These are phyloP conservation scores for Chrysotoxum bicinctum DNA, from an alignment of 2,888 invertebrate species.

Conservation along the genomic window DNA sequence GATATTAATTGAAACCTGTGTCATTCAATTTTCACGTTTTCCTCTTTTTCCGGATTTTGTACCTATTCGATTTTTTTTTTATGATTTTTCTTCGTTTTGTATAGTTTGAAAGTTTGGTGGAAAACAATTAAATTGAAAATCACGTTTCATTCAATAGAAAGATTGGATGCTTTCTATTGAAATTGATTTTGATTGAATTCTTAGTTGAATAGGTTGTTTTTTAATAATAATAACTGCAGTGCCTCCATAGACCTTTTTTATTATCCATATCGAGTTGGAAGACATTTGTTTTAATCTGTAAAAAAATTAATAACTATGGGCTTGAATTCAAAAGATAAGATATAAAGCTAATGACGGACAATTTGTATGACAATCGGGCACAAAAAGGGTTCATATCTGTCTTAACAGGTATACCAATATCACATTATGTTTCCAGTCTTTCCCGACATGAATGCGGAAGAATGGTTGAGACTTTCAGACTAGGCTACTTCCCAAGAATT, in stretches of 20 bases:
- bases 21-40: conserved; percentile 58
- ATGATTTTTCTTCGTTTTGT: not conserved
- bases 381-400: too few relatives aligned
- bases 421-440: too few relatives aligned
- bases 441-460: too few relatives aligned
- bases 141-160: not conserved
- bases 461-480: too few relatives aligned
- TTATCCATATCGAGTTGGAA: not conserved
- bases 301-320: too few relatives aligned
- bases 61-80: not conserved
- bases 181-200: conserved; percentile 20
- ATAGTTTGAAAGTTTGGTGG: conserved; percentile 5
- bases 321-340: too few relatives aligned
- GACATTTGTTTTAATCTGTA: too few relatives aligned
- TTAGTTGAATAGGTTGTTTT: not conserved
- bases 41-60: not conserved
- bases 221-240: not conserved
- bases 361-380: too few relatives aligned
- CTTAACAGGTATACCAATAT: too few relatives aligned
- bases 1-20: conserved; percentile 63
- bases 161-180: not conserved
- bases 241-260: not conserved
- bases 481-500: too few relatives aligned
- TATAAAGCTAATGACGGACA: too few relatives aligned
- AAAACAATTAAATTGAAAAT: conserved; percentile 27